phyloP scores from a whole-genome alignment of 2,797 vertebrate species.

The Chromobotia macracanthus region DNA sequence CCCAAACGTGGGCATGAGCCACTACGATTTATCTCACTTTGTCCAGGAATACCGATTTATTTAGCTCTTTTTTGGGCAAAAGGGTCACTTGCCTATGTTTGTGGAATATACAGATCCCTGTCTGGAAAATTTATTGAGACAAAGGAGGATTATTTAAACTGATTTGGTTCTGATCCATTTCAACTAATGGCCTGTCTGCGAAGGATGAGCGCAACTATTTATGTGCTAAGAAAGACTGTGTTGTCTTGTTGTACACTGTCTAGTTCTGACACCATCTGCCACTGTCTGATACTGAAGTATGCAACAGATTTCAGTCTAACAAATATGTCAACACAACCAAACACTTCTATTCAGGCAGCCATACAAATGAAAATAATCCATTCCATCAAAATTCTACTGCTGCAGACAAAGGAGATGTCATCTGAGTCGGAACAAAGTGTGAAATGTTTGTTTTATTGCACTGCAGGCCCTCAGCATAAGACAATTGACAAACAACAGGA shows the following conservation, averaged over 20 bases:
- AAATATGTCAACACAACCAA: conserved; percentile 47
- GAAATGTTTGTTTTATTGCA: conserved; percentile 37
- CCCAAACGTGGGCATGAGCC: neutral
- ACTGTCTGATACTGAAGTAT: conserved; percentile 34
- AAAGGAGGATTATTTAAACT: conserved; percentile 38
- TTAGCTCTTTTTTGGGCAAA: neutral
- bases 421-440: conserved; percentile 25
- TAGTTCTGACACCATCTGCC: conserved; percentile 45
- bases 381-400: conserved; percentile 42
- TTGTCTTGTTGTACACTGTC: conserved; percentile 32
- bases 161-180: conserved; percentile 23
- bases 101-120: conserved; percentile 11
- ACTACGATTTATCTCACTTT: neutral
- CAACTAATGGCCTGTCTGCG: conserved; percentile 36
- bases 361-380: conserved; percentile 54
- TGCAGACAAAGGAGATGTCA: conserved; percentile 46
- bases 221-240: conserved; percentile 30
- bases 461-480: conserved; percentile 14
- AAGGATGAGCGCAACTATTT: conserved; percentile 41
- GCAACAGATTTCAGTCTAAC: conserved; percentile 33
- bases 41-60: neutral
- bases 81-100: conserved; percentile 19
- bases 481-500: conserved; percentile 39
- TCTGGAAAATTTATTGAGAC: conserved; percentile 22
- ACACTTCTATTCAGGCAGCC: conserved; percentile 32